Evolutionary conservation across 2,888 invertebrate genomes (phyloP).

Genomic region (Papilio elwesi): DNA sequence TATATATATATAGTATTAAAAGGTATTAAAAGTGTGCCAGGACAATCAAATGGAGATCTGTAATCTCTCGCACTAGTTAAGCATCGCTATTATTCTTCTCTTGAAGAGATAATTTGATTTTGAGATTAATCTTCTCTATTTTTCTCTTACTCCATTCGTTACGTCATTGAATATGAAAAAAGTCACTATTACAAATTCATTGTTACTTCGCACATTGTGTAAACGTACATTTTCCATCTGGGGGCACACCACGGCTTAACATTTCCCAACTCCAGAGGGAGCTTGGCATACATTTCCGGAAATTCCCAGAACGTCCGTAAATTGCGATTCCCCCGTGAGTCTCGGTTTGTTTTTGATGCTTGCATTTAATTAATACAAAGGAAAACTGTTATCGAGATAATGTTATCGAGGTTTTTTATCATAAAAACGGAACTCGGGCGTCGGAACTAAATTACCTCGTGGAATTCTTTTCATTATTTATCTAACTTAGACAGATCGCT

Average conservation of each 20-base stretch:
- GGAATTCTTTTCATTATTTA: background rate
- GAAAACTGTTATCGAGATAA: background rate
- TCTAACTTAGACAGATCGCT: too few relatives aligned
- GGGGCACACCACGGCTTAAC: background rate
- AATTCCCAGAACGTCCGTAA: conserved; percentile 10
- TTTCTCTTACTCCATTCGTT: too few relatives aligned
- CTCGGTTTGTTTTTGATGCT: conserved; percentile 2
- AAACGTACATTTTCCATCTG: background rate
- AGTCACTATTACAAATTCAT: background rate
- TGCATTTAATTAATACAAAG: conserved; percentile 13
- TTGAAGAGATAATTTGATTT: too few relatives aligned
- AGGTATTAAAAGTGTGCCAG: too few relatives aligned
- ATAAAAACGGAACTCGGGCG: background rate
- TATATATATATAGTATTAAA: too few relatives aligned
- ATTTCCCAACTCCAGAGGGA: background rate
- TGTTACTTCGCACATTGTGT: background rate
- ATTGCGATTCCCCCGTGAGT: conserved; percentile 1
- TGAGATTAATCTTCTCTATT: too few relatives aligned
- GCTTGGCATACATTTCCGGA: background rate
- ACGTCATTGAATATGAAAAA: background rate
- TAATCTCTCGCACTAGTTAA: too few relatives aligned
- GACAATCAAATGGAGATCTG: too few relatives aligned
- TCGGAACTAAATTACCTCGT: background rate
- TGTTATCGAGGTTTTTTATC: conserved; percentile 1
- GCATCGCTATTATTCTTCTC: too few relatives aligned